Conservation (phyloP, 2,888 invertebrate genomes). For the Mythimna albipuncta region DNA sequence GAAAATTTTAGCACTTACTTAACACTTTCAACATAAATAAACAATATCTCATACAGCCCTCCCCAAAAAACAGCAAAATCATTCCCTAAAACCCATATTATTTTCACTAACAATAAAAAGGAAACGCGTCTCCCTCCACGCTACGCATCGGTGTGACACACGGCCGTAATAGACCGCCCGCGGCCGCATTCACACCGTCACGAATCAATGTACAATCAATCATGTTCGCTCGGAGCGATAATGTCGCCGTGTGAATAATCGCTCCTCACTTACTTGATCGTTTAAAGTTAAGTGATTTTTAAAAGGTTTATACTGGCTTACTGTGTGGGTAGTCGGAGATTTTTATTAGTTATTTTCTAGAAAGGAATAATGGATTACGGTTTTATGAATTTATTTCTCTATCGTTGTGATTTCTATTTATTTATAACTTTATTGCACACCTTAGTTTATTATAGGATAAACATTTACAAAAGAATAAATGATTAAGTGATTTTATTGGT, state of each 20-base stretch:
- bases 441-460: too few species aligned
- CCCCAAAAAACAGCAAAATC: slow-evolving; percentile 43
- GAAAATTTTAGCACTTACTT: neutral
- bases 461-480: too few species aligned
- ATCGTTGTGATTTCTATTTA: neutral
- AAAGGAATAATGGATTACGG: neutral
- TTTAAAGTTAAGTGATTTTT: slow-evolving; percentile 63
- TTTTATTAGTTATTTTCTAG: slow-evolving; percentile 23
- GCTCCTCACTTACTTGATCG: slow-evolving; percentile 51
- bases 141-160: slow-evolving; percentile 53
- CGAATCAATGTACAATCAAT: slow-evolving; percentile 66
- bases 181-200: slow-evolving; percentile 58
- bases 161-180: slow-evolving; percentile 58
- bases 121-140: slow-evolving; percentile 42
- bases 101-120: slow-evolving; percentile 60
- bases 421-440: too few species aligned
- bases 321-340: slow-evolving; percentile 25
- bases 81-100: slow-evolving; percentile 43
- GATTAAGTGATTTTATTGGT: neutral
- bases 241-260: slow-evolving; percentile 63
- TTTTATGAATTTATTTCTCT: neutral
- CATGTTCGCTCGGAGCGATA: slow-evolving; percentile 57
- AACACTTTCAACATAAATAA: slow-evolving; percentile 6
- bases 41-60: slow-evolving; percentile 22
- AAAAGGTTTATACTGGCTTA: slow-evolving; percentile 52